Conservation (phyloP, 2,113 vertebrate genomes). For the Hemibagrus wyckioides region DNA sequence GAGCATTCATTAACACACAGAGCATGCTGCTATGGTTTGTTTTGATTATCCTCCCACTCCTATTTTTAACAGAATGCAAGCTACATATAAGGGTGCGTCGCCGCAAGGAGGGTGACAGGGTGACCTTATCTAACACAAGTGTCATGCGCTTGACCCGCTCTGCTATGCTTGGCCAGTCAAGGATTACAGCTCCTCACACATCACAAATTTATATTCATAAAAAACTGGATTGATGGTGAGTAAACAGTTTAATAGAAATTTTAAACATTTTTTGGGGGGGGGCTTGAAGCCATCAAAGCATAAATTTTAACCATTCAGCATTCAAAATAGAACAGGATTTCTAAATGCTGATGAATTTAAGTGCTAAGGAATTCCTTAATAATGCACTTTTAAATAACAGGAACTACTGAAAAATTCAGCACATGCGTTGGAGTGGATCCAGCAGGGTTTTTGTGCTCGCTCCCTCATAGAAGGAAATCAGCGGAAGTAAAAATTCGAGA, state of each 20-base stretch:
- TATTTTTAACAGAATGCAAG: slow-evolving; percentile 16
- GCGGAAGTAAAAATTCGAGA: background rate
- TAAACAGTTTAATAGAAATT: slow-evolving; percentile 50
- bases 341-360: background rate
- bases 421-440: background rate
- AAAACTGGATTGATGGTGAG: slow-evolving; percentile 46
- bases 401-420: background rate
- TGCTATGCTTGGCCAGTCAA: slow-evolving; percentile 43
- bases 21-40: background rate
- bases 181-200: slow-evolving; percentile 45
- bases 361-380: background rate
- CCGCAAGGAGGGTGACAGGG: slow-evolving; percentile 17
- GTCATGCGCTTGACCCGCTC: slow-evolving; percentile 48
- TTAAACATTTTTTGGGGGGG: too few relatives aligned
- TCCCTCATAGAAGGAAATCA: background rate
- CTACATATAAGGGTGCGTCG: slow-evolving; percentile 19
- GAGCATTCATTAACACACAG: background rate
- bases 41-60: background rate
- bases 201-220: slow-evolving; percentile 56
- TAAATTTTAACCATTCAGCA: too few relatives aligned
- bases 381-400: background rate
- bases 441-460: background rate
- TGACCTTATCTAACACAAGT: slow-evolving; percentile 42
- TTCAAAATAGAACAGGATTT: too few relatives aligned
- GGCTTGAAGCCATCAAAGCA: background rate